phyloP scores from a whole-genome alignment of 37 sponge, comb jelly and placozoan genomes.

The Beroe forskalii region DNA sequence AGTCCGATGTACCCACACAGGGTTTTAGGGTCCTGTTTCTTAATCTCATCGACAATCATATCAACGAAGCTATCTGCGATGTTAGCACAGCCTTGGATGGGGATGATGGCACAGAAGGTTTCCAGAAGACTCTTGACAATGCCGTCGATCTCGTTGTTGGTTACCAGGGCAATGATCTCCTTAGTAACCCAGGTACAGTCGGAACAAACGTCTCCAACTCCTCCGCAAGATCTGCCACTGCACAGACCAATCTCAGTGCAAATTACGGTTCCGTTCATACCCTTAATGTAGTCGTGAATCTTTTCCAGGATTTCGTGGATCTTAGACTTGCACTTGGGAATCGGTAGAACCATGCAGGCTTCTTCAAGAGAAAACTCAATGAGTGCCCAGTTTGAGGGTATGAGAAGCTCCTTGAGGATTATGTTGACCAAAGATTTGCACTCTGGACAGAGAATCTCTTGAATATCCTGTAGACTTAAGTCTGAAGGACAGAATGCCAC shows the following conservation, averaged over 20 bases:
- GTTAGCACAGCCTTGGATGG: not conserved
- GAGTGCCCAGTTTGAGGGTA: not conserved
- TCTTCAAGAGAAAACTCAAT: not conserved
- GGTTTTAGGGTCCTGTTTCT: constrained; percentile 16
- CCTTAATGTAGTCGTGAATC: not conserved
- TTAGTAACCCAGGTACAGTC: constrained; percentile 21
- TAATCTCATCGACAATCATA: not conserved
- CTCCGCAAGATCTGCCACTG: not conserved
- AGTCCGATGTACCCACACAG: constrained; percentile 49
- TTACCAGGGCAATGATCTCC: not conserved
- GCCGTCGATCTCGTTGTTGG: not conserved
- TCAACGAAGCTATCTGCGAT: not conserved
- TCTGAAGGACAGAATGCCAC: not conserved
- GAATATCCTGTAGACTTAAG: not conserved
- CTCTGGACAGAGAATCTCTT: not conserved
- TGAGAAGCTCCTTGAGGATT: not conserved
- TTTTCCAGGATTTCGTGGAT: not conserved
- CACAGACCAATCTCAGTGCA: not conserved
- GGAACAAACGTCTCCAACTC: constrained; percentile 1
- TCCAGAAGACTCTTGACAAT: not conserved
- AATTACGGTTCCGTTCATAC: not conserved
- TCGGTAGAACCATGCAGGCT: constrained; percentile 21
- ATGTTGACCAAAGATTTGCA: not conserved
- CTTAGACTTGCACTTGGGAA: constrained; percentile 12
- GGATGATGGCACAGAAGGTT: constrained; percentile 10